Conservation (phyloP, 2,113 vertebrate genomes). For the Neotragus moschatus region DNA sequence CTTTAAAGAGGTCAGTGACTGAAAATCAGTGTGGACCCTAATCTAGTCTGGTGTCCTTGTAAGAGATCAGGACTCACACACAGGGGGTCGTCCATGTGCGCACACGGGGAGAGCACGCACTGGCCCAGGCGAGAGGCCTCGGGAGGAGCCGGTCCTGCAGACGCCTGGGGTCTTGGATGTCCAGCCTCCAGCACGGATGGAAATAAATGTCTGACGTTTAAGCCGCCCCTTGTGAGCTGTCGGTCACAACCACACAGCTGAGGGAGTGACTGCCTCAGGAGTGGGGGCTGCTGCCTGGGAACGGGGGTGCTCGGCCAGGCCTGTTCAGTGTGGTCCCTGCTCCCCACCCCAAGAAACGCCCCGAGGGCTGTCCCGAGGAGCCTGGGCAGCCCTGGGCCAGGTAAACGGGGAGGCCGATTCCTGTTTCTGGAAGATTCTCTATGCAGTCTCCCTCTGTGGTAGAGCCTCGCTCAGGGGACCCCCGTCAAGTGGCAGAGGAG, state of each 20-base stretch:
- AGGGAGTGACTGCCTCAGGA: too few relatives aligned
- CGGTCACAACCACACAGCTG: neutral
- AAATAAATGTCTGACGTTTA: too few relatives aligned
- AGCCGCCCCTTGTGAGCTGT: accelerated
- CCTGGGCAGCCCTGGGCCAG: neutral
- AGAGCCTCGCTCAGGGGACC: too few relatives aligned
- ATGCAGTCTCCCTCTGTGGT: neutral
- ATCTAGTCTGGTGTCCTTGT: neutral
- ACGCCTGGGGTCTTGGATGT: neutral
- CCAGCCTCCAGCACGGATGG: neutral
- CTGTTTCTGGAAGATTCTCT: neutral
- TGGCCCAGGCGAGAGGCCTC: neutral
- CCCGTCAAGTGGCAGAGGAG: accelerated
- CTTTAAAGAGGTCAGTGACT: neutral
- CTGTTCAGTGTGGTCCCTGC: accelerated
- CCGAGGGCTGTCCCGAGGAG: neutral
- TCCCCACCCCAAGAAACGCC: neutral
- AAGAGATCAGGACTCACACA: neutral
- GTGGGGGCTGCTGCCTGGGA: neutral
- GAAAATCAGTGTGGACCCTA: neutral
- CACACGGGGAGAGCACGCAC: accelerated
- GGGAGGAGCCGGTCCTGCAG: neutral
- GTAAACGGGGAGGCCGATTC: neutral
- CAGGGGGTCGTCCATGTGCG: accelerated
- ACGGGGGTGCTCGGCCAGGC: neutral